These are phyloP conservation scores for Melanargia galathea DNA, from an alignment of 2,888 invertebrate genomes.

Conservation along the genomic window DNA sequence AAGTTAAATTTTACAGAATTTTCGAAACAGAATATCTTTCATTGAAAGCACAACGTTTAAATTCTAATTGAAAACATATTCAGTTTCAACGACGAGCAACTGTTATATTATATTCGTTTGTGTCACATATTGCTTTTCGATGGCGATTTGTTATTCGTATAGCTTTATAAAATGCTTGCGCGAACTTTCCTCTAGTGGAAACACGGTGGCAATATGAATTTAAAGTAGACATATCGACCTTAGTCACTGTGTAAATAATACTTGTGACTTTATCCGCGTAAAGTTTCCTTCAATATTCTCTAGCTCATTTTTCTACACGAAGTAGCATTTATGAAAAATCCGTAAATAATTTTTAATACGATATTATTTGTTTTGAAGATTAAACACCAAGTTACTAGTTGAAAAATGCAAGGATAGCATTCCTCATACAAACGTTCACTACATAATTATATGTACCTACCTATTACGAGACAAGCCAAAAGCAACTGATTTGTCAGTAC, in stretches of 20 bases:
- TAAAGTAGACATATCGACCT: conserved; percentile 17
- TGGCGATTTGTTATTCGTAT: conserved; percentile 22
- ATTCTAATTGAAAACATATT: conserved; percentile 23
- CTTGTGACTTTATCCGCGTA: not conserved
- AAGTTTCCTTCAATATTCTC: not conserved
- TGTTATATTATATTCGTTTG: conserved; percentile 14
- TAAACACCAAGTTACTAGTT: too few relatives aligned
- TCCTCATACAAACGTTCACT: too few relatives aligned
- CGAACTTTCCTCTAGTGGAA: conserved; percentile 7
- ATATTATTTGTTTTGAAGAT: too few relatives aligned
- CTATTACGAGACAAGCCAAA: too few relatives aligned
- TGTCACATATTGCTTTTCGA: conserved; percentile 23
- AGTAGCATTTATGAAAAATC: too few relatives aligned
- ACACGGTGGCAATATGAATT: conserved; percentile 14
- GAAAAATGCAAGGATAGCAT: too few relatives aligned
- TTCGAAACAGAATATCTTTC: not conserved
- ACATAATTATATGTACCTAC: too few relatives aligned
- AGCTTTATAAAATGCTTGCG: conserved; percentile 20
- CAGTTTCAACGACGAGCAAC: conserved; percentile 16
- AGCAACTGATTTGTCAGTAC: too few relatives aligned
- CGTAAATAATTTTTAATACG: not conserved
- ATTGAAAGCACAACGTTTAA: conserved; percentile 13
- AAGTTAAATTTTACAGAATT: not conserved
- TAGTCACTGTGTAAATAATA: conserved; percentile 7
- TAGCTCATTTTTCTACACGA: not conserved